Conservation (phyloP, 2,888 invertebrate genomes). For the Lathronympha strigana region DNA sequence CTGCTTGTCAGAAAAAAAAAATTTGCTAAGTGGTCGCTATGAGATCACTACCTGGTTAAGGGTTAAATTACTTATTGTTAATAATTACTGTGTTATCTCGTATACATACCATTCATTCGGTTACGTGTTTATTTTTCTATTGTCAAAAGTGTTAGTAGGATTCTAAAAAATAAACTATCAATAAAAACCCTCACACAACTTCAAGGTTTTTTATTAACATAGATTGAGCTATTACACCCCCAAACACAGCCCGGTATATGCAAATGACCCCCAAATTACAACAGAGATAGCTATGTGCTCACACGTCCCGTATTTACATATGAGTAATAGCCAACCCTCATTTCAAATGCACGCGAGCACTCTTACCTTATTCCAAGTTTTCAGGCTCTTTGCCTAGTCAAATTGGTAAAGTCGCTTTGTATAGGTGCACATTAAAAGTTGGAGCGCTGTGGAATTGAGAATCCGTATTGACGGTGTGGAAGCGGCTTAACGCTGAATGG, state of each 20-base stretch:
- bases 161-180: no score
- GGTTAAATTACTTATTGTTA: no score
- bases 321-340: conserved; percentile 45
- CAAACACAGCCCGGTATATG: conserved; percentile 23
- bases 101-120: no score
- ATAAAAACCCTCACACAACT: neutral
- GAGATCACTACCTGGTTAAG: no score
- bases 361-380: conserved; percentile 52
- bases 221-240: conserved; percentile 23
- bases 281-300: conserved; percentile 37
- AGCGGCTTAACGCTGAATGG: conserved; percentile 35
- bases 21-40: no score
- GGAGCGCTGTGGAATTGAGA: conserved; percentile 47
- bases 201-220: neutral
- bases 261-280: conserved; percentile 36
- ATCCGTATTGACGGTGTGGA: conserved; percentile 37
- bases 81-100: no score
- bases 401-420: conserved; percentile 52
- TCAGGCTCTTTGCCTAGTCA: conserved; percentile 51
- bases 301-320: conserved; percentile 40
- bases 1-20: no score
- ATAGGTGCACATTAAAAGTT: conserved; percentile 54
- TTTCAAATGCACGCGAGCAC: conserved; percentile 48
- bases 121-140: no score
- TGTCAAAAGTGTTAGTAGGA: no score